Evolutionary conservation across 2,888 invertebrate genomes (phyloP).

Genomic region (Micropterix aruncella): DNA sequence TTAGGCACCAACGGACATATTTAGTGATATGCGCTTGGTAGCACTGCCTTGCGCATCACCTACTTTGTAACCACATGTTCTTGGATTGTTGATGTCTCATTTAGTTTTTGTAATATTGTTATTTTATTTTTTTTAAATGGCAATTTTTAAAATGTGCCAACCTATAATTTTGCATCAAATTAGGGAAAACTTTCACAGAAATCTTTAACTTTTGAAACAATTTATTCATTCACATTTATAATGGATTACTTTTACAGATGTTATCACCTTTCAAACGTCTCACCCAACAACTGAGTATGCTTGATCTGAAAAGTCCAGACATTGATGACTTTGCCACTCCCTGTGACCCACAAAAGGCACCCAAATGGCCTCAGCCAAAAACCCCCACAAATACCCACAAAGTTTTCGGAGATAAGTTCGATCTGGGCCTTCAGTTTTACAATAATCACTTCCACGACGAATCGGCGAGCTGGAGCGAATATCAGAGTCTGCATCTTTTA

Average conservation of each 20-base stretch:
- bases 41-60: too few relatives aligned
- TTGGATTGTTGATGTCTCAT: too few relatives aligned
- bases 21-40: too few relatives aligned
- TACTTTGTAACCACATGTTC: too few relatives aligned
- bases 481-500: constrained; percentile 8
- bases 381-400: constrained; percentile 19
- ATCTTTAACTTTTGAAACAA: not conserved
- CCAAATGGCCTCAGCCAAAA: constrained; percentile 47
- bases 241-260: constrained; percentile 23
- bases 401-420: constrained; percentile 11
- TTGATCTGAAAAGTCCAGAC: constrained; percentile 59
- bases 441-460: constrained; percentile 29
- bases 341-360: constrained; percentile 45
- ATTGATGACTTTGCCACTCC: constrained; percentile 57
- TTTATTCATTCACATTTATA: not conserved
- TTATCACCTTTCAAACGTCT: constrained; percentile 63
- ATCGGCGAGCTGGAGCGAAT: constrained; percentile 5
- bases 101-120: constrained; percentile 5
- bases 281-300: constrained; percentile 58
- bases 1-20: too few relatives aligned
- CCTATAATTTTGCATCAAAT: not conserved
- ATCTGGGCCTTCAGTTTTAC: constrained; percentile 23
- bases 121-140: too few relatives aligned
- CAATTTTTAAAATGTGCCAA: too few relatives aligned
- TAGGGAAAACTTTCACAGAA: constrained; percentile 1